Base-by-base conservation (phyloP, 1,140 invertebrate genomes). In the Drosophila athabasca region DNA sequence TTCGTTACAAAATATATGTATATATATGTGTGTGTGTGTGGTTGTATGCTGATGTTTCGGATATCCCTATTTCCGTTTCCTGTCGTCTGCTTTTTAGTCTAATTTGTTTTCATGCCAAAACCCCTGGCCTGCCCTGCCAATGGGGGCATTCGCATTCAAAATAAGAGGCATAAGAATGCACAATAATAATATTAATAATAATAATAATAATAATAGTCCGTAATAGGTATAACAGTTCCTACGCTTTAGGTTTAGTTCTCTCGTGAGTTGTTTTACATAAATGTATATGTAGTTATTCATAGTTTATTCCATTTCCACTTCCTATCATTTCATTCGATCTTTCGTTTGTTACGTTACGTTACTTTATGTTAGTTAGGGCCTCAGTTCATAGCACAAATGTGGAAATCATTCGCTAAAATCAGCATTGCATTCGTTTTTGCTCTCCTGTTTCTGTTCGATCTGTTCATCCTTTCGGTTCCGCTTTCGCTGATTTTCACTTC, bases 351-450 rank as follows among this genome's bases (percentile, higher is more conserved):
- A 51, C 8, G 31, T 35, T 35, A 35, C 31, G 31, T 35, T 35
- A 11, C 31, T 9, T 11, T 35, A 35, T 9, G 50, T 65, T 74
- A 64, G 70, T 59, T 49, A n/a, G 52, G 78, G 65, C 78, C 77
- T 84, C 81, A 84, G 76, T 84, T 73, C 81, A 77, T 84, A 80
- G 80, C 76, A 76, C 76, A 66, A 71, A 58, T 80, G 73, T 85
- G 64, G 71, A 78, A 80, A 74, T 61, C 43, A 78, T 79, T 76
- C 52, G 71, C 62, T 78, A 67, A 71, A 71, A 62, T 84, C 75
- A 61, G 70, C 66, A 76, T 51, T 43, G 51, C 17, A 19, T 19
- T 19, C 17, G 17, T 44, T 39, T 35, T 26, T 55, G 45, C n/a
- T 50, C 15, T 26, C 41, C 43, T 61, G 50, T 54, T 54, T 68